phyloP scores from a whole-genome alignment of 2,797 vertebrate genomes.

The Lates japonicus region DNA sequence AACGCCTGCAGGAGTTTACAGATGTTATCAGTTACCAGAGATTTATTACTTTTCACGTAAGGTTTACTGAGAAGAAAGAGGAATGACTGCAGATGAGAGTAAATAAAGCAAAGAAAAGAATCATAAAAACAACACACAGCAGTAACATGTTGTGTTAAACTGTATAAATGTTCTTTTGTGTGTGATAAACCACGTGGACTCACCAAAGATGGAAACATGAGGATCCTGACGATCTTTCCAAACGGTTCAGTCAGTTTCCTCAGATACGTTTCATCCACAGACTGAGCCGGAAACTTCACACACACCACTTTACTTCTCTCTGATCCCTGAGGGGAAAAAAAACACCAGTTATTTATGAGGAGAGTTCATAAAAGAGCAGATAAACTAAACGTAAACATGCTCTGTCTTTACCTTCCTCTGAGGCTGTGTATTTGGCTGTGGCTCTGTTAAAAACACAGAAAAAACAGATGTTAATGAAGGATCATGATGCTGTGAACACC shows the following conservation, averaged over 20 bases:
- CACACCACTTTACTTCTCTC: slow-evolving; percentile 79
- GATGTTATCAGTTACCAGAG: not conserved
- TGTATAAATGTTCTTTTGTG: not conserved
- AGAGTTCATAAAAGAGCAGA: not conserved
- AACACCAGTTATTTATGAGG: not conserved
- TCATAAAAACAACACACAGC: not conserved
- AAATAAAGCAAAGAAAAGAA: not conserved
- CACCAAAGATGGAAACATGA: slow-evolving; percentile 82
- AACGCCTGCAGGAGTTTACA: slow-evolving; percentile 71
- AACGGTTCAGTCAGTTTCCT: slow-evolving; percentile 75
- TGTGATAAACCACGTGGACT: slow-evolving; percentile 15
- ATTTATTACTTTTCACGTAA: not conserved
- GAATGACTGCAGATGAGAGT: too few species aligned
- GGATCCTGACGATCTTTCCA: slow-evolving; percentile 76
- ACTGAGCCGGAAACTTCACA: slow-evolving; percentile 75
- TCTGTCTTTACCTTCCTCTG: slow-evolving; percentile 58
- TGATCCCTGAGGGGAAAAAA: slow-evolving; percentile 5
- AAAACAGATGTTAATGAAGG: not conserved
- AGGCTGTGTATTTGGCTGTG: not conserved
- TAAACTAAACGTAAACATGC: rapidly evolving
- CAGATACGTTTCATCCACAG: slow-evolving; percentile 75
- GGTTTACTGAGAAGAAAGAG: not conserved
- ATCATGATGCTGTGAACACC: not conserved
- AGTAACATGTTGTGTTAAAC: not conserved
- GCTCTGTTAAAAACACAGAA: slow-evolving; percentile 39